Base-by-base conservation (phyloP, 2,113 vertebrate genomes). In the Pelobates fuscus region DNA sequence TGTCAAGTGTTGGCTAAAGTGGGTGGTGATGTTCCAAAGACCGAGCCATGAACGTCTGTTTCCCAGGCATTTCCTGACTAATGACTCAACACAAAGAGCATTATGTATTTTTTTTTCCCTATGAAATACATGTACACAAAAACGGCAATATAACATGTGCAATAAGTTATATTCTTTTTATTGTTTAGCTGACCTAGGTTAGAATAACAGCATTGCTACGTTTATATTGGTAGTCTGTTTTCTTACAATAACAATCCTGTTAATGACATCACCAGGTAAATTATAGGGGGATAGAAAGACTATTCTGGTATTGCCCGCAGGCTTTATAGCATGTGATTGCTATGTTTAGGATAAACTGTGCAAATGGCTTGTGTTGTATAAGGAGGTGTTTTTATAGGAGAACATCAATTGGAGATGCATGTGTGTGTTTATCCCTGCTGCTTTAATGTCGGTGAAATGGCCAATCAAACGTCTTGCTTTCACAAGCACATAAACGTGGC, bases 321-420 rank as follows among this genome's bases (percentile, higher is more conserved):
- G 60, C n/a, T 49, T 6, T 4, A 30, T 54, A 54, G 63, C 20
- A 63, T 26, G 10, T 63, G 60, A 72, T 72, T 63, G 59, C 60
- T 72, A 30, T 52, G 10, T 72, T 63, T 52, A 64, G 60, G 60
- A 72, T 72, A 72, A 72, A 72, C 44, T 30, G 59, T 72, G 59
- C 44, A 63, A 72, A 72, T 72, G 44, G 70, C 54, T 72, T 15
- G 27, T 20, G 29, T n/a, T 72, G 60, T 52, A 54, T 30, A 54
- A 32, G 61, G 49, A 72, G 26, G 46, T 21, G 27, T 44, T 64
- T 54, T 49, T 37, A 63, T 30, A 52, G 30, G 29, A 43, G 46
- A 14, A 32, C 20, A 21, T 63, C 26, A 32, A 30, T 72, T 25
- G 70, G 60, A 46, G 12, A 54, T 63, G 61, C 26, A 63, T n/a